Conservation (phyloP, 2,797 vertebrate species). For the Rhabdomys pumilio region DNA sequence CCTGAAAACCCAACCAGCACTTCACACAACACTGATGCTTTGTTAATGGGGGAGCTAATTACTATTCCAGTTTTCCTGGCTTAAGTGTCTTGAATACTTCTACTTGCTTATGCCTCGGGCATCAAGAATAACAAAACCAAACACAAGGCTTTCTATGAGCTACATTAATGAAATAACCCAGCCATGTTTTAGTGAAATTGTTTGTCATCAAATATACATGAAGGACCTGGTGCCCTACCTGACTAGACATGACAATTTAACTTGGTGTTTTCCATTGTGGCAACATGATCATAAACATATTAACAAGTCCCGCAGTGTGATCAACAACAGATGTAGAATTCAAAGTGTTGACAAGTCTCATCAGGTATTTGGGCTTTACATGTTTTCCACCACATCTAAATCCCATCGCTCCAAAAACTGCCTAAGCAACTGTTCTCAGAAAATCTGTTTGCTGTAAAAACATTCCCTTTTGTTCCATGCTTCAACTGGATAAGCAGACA, state of each 20-base stretch:
- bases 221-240: slow-evolving; percentile 84
- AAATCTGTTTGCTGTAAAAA: slow-evolving; percentile 74
- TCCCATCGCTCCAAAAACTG: slow-evolving; percentile 83
- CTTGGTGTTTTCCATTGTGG: slow-evolving; percentile 80
- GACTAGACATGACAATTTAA: slow-evolving; percentile 85
- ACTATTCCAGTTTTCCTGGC: slow-evolving; percentile 82
- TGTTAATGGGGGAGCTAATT: slow-evolving; percentile 81
- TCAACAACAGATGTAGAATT: slow-evolving; percentile 88
- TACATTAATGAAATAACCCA: slow-evolving; percentile 77
- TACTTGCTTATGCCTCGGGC: slow-evolving; percentile 85
- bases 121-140: slow-evolving; percentile 81
- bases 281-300: slow-evolving; percentile 85
- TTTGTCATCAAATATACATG: slow-evolving; percentile 89
- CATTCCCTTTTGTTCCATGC: slow-evolving; percentile 67
- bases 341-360: slow-evolving; percentile 87
- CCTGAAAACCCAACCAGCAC: slow-evolving; percentile 71
- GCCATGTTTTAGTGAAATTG: slow-evolving; percentile 83
- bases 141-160: slow-evolving; percentile 64
- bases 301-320: slow-evolving; percentile 84
- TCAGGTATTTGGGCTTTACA: slow-evolving; percentile 84
- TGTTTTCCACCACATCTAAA: slow-evolving; percentile 83
- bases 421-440: slow-evolving; percentile 73
- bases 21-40: slow-evolving; percentile 75
- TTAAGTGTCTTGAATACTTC: slow-evolving; percentile 83
- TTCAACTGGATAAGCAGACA: slow-evolving; percentile 56